Evolutionary conservation across 2,113 vertebrate genomes (phyloP), one percentile per base, ranked within the genome.

Genomic region (Centropristis striata): DNA sequence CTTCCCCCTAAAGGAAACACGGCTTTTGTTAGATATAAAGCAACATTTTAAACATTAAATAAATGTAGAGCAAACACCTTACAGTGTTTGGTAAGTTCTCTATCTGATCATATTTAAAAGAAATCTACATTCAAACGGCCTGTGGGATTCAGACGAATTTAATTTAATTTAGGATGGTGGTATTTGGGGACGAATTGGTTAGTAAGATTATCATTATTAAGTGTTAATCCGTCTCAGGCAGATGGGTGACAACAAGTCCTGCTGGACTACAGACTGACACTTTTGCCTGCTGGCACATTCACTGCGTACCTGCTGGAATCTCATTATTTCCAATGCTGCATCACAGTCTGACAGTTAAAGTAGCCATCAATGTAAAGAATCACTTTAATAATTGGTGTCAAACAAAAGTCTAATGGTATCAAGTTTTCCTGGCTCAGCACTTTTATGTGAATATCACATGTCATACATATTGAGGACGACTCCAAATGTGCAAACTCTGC

Each of bases 321-420:
- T 83, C 66, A 72, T 80, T 72, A 78, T 66, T 54, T 6, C 75
- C 55, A 77, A 36, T 15, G 21, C 25, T 37, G 44, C 20, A 21
- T 37, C 25, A 11, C 14, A 37, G 53, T 67, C n/a, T 37, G 44
- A 50, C 44, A 51, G 50, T 41, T 32, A 15, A 49, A 49, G 60
- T 21, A 71, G 32, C 58, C 55, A 15, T 58, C 57, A 57, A n/a
- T 63, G 53, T 50, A 0, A 41, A 46, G 13, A 28, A 47, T 44
- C 39, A 14, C 27, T 50, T 55, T 50, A 58, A 8, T 51, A 68
- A 53, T 21, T 16, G 2, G 1, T 76, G 59, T 75, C 65, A 58
- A 37, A 63, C 51, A 37, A 68, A 60, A 44, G 25, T 66, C 27
- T 51, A 27, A 61, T 42, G 5, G 36, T 49, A 27, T 1, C 53